phyloP scores from a whole-genome alignment of 2,797 vertebrate species.

The Leucoraja ocellata region DNA sequence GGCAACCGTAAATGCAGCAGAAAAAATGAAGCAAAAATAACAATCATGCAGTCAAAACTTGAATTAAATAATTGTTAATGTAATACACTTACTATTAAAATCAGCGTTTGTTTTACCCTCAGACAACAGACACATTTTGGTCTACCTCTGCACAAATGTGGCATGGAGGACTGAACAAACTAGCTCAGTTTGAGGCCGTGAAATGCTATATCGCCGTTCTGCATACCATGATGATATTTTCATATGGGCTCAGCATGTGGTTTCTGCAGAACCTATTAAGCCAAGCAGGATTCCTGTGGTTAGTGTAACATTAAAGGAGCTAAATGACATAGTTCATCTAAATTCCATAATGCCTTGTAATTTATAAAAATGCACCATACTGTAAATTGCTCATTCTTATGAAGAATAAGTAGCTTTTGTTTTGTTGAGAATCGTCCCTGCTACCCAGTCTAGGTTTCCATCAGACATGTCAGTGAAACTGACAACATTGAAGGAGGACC shows the following conservation, averaged over 20 bases:
- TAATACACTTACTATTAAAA: not conserved
- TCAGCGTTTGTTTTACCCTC: not conserved
- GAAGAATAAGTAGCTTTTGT: not conserved
- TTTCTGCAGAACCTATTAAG: slow-evolving; percentile 17
- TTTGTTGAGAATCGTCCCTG: not conserved
- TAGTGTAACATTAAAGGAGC: not conserved
- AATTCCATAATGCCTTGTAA: not conserved
- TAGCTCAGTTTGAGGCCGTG: not conserved
- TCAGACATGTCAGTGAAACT: not conserved
- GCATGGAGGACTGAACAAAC: not conserved
- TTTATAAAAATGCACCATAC: not conserved
- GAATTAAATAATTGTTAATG: not conserved
- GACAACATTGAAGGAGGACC: not conserved
- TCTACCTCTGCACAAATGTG: not conserved
- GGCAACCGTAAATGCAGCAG: not conserved
- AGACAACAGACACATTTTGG: not conserved
- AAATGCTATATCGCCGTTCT: not conserved
- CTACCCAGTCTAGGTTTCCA: not conserved
- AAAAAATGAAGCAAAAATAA: not conserved
- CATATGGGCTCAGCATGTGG: not conserved
- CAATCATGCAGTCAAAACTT: not conserved
- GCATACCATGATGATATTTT: not conserved
- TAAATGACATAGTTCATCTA: not conserved
- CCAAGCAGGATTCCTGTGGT: not conserved
- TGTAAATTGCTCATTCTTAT: not conserved